Evolutionary conservation across 2,797 vertebrate genomes (phyloP), one percentile per base, ranked within the genome.

Genomic region (Enteromius afrohamiltoni): DNA sequence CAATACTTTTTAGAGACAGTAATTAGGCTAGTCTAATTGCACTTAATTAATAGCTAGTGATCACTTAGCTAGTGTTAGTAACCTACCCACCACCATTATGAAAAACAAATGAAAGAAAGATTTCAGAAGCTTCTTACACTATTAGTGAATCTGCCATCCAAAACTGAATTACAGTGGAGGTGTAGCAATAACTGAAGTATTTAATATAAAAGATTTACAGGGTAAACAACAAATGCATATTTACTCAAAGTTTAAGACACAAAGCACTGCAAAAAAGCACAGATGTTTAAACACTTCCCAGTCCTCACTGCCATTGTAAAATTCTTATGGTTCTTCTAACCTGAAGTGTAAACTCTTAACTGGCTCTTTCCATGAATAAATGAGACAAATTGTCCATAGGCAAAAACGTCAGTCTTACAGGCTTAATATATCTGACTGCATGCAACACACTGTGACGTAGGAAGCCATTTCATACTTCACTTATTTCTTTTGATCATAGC

Each of bases 401-500:
- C 70, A 79, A 64, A 67, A n/a, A 70, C 19, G 3, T 78, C 16
- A 62, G 85, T 87, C 89, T 85, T 86, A 89, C 91, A 91, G 37
- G 74, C 64, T 68, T 83, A 62, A 70, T 47, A 47, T 83, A 83
- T 49, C 71, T 6, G 21, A 70, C 3, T 58, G 73, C 73, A 45
- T 77, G 58, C 37, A 64, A 77, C 91, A 90, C 89, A 88, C 92
- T 90, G 91, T 79, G 89, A 87, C 85, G 88, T 79, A 86, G 89
- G 84, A 92, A 91, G 88, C 91, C 90, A 93, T 95, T 93, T 93
- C 93, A 93, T 93, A 94, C 86, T 88, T 90, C 89, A 90, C 85
- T 91, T 90, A 76, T 87, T 90, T 88, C 40, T 89, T 89, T 91
- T 87, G 89, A 91, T 91, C 87, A 91, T 73, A 65, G 78, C 31